Conservation (phyloP, 1,140 invertebrate genomes). For the Leptonema lineaticorne region DNA sequence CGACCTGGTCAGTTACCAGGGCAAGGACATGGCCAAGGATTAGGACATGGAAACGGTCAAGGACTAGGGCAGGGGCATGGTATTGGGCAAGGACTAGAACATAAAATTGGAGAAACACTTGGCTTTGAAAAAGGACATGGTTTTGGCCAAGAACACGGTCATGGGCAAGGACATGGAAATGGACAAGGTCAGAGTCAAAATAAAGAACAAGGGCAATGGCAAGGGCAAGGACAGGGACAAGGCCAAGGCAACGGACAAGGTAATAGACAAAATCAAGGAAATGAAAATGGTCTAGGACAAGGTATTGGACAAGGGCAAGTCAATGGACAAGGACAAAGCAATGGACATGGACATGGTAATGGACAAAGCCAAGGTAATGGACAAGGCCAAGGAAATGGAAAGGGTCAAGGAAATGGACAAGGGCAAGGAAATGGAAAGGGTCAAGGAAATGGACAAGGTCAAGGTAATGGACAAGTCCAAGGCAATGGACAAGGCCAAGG, state of each 20-base stretch:
- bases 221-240: background rate
- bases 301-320: background rate
- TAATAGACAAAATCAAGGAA: background rate
- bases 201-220: background rate
- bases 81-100: slow-evolving; percentile 18
- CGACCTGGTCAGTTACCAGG: background rate
- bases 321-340: background rate
- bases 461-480: slow-evolving; percentile 63
- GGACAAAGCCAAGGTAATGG: background rate
- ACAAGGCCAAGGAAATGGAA: slow-evolving; percentile 55
- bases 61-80: background rate
- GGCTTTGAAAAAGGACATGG: background rate
- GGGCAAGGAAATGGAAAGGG: slow-evolving; percentile 5
- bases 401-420: slow-evolving; percentile 50
- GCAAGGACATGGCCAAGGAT: background rate
- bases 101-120: background rate
- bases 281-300: background rate
- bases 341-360: background rate
- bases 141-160: background rate
- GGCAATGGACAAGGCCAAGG: slow-evolving; percentile 44
- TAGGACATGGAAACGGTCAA: background rate
- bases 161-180: background rate
- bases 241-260: background rate
- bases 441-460: slow-evolving; percentile 39
- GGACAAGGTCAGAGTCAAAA: background rate